Conservation (phyloP, 2,797 vertebrate species). For the Clamator glandarius region DNA sequence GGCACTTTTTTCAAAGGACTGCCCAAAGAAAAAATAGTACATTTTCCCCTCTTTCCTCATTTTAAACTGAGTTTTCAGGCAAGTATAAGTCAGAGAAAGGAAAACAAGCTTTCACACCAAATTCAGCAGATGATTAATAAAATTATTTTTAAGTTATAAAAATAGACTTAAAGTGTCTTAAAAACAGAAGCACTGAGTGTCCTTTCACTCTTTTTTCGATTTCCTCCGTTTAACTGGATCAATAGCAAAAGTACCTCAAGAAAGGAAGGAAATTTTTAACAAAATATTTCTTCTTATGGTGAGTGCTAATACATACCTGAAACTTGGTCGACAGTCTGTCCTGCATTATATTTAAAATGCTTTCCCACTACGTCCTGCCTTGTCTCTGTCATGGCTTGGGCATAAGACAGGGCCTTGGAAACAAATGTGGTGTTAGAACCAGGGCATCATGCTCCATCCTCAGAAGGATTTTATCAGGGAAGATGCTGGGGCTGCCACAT, state of each 20-base stretch:
- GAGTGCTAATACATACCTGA: neutral
- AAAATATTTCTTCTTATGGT: neutral
- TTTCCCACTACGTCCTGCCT: neutral
- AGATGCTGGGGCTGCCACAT: neutral
- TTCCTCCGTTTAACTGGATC: neutral
- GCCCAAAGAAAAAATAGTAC: neutral
- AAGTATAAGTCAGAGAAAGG: neutral
- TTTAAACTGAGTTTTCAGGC: neutral
- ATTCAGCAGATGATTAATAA: neutral
- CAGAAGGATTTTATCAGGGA: neutral
- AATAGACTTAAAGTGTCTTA: neutral
- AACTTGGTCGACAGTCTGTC: accelerated
- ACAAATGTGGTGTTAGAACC: neutral
- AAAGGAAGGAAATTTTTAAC: neutral
- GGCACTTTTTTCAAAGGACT: neutral
- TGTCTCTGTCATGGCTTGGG: neutral
- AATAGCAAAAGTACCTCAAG: neutral
- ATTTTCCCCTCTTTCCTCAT: neutral
- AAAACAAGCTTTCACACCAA: neutral
- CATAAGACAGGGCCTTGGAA: neutral
- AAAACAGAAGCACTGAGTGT: neutral
- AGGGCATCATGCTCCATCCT: neutral
- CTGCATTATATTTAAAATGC: neutral
- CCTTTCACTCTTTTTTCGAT: neutral
- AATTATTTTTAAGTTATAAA: slow-evolving; percentile 1